phyloP scores from a whole-genome alignment of 2,113 vertebrate species.

The Muscicapa adusta region DNA sequence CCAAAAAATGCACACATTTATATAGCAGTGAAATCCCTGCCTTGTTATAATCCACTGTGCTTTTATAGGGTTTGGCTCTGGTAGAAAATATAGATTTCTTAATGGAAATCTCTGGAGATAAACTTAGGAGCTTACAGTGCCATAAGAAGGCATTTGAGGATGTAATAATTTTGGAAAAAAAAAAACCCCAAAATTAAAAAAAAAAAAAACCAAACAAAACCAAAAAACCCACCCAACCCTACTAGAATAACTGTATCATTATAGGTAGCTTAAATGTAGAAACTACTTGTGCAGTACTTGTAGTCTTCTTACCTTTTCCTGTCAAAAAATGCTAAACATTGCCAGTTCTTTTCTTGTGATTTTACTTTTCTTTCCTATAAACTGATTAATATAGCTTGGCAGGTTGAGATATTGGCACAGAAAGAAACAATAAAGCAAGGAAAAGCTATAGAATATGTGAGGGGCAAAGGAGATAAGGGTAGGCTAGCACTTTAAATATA shows the following conservation, averaged over 20 bases:
- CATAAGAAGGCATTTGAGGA: neutral
- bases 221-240: neutral
- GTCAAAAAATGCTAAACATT: neutral
- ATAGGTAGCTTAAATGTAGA: neutral
- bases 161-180: neutral
- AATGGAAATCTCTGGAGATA: neutral
- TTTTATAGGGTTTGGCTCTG: neutral
- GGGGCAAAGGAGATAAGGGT: neutral
- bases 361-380: neutral
- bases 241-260: neutral
- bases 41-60: neutral
- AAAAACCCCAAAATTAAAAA: no score
- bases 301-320: neutral
- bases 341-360: neutral
- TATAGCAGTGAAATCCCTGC: neutral
- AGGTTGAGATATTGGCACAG: neutral
- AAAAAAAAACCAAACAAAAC: no score
- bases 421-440: neutral
- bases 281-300: neutral
- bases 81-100: neutral
- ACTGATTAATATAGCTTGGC: neutral
- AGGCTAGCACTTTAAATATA: constrained; percentile 1
- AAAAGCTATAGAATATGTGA: neutral
- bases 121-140: neutral
- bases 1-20: neutral